phyloP scores from a whole-genome alignment of 2,113 vertebrate genomes.

The Lipophrys pholis region DNA sequence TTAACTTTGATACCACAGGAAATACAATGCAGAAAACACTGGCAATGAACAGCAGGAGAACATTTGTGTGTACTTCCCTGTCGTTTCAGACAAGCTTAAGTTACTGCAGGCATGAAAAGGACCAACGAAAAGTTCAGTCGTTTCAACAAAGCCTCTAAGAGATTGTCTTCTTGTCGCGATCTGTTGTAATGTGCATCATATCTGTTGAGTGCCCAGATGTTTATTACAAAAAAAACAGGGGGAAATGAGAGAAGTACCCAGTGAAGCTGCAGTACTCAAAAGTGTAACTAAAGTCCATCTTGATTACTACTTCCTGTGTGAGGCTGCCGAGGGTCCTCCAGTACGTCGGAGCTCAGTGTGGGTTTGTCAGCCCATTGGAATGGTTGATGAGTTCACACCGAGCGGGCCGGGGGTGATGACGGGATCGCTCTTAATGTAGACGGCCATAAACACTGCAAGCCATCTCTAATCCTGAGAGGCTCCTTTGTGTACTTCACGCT shows the following conservation, averaged over 20 bases:
- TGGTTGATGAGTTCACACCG: constrained; percentile 82
- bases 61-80: constrained; percentile 14
- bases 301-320: neutral
- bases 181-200: neutral
- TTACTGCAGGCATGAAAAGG: no score
- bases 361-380: constrained; percentile 79
- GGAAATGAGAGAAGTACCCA: neutral
- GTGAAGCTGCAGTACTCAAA: neutral
- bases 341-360: constrained; percentile 21
- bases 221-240: no score
- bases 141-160: no score
- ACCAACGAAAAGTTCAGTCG: no score
- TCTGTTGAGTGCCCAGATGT: neutral
- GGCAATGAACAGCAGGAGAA: constrained; percentile 14
- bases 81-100: neutral
- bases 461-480: constrained; percentile 88
- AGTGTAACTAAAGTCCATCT: constrained; percentile 2
- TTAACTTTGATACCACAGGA: constrained; percentile 39
- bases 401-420: constrained; percentile 66
- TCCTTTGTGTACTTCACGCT: constrained; percentile 90
- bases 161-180: neutral
- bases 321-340: constrained; percentile 19
- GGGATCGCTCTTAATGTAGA: constrained; percentile 86
- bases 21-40: constrained; percentile 8
- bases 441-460: constrained; percentile 90